Evolutionary conservation across 1,140 invertebrate species (phyloP), one percentile per base, ranked within the genome.

Genomic region (Gonioctena quinquepunctata): DNA sequence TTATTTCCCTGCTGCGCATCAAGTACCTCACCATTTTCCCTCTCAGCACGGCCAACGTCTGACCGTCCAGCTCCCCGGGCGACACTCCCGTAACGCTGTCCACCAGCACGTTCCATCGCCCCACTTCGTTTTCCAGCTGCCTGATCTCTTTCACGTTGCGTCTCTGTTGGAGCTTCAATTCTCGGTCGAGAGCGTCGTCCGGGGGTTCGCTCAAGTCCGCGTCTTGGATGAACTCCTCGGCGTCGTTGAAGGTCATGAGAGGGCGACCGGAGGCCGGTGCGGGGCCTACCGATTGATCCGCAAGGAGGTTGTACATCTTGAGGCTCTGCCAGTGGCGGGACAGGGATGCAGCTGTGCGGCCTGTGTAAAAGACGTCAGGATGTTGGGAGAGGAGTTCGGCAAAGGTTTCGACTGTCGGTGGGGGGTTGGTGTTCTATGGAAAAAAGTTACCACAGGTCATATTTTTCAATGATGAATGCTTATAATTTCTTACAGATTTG

Each of bases 1-100:
- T 96, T 23, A 98, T 97, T 91, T 98, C 95, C 83, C 91, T 88
- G n/a, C 95, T 97, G 68, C 95, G 87, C 95, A 98, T 98, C 18
- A 98, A 87, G 84, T 97, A 99, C 42, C 96, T 87, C 5, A 99
- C 96, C 71, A 96, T 89, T 70, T 96, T 87, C 5, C 97, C 97
- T 33, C 94, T 86, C n/a, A 99, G 86, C 57, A 98, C 93, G 0
- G 96, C 97, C 50, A 98, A 86, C 0, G 96, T 98, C 83, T 97
- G 94, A 82, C 92, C 93, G 82, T 98, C 96, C 81, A 95, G 90
- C 77, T 95, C 93, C 2, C 89, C 89, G 28, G 90, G 89, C 76
- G 91, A 92, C 73, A 69, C 61, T 3, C 94, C 94, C 28, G 92
- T 92, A 1, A 78, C 70, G 70, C 91, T 93, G 78, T 97, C 96